These are phyloP conservation scores for Chymomyza fuscimana DNA, from an alignment of 2,888 invertebrate genomes.

Conservation along the genomic window DNA sequence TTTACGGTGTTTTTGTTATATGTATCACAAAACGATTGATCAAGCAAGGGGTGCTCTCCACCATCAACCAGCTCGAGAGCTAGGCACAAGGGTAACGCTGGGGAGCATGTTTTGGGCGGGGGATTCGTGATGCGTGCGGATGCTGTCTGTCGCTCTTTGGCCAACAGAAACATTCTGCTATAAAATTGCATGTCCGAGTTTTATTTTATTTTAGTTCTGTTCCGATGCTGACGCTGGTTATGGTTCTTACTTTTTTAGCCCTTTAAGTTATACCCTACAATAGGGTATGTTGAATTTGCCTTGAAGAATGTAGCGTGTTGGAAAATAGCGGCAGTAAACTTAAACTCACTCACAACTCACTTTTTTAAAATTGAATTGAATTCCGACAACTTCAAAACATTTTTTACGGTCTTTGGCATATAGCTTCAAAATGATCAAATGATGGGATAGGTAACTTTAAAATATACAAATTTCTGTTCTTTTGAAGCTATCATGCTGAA, in stretches of 20 bases:
- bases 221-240: not conserved
- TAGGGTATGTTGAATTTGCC: not conserved
- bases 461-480: no score
- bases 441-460: no score
- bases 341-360: not conserved
- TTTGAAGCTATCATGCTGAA: no score
- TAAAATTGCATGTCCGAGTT: constrained; percentile 66
- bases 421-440: no score
- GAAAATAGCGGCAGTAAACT: not conserved
- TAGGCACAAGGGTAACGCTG: not conserved
- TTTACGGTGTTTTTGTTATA: constrained; percentile 12
- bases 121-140: constrained; percentile 37
- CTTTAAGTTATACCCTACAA: not conserved
- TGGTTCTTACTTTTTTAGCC: not conserved
- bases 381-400: no score
- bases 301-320: not conserved
- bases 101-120: not conserved
- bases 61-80: no score
- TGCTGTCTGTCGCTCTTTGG: not conserved
- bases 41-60: constrained; percentile 6
- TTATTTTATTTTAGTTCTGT: constrained; percentile 28
- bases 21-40: constrained; percentile 26
- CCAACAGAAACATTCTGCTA: constrained; percentile 57
- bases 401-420: no score
- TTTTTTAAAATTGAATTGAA: no score